phyloP scores from a whole-genome alignment of 1,140 invertebrate species.

The Drosophila parvula region DNA sequence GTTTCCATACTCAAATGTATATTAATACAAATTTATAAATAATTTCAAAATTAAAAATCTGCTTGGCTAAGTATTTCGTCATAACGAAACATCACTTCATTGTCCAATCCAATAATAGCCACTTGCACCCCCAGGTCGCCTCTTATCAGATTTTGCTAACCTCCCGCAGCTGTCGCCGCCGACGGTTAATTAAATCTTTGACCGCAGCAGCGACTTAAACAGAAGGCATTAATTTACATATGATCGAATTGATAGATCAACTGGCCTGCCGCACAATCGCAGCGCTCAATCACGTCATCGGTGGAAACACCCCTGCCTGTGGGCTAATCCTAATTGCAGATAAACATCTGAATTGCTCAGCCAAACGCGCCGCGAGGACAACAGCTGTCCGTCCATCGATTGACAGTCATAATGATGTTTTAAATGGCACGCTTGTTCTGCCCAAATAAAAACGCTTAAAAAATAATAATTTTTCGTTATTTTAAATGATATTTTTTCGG shows the following conservation, averaged over 20 bases:
- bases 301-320: constrained; percentile 40
- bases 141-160: constrained; percentile 18
- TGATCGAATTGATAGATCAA: constrained; percentile 78
- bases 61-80: not conserved
- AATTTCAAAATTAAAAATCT: not conserved
- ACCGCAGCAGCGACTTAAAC: constrained; percentile 33
- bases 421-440: constrained; percentile 68
- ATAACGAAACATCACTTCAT: not conserved
- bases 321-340: constrained; percentile 77
- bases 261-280: constrained; percentile 24
- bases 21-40: not conserved
- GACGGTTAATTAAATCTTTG: constrained; percentile 66
- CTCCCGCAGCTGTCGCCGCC: constrained; percentile 44
- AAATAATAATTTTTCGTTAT: constrained; percentile 68
- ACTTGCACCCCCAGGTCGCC: not conserved
- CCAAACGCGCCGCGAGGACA: constrained; percentile 48
- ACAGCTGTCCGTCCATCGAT: constrained; percentile 62
- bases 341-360: constrained; percentile 73
- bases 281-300: constrained; percentile 60
- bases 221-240: constrained; percentile 69
- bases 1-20: not conserved
- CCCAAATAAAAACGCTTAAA: constrained; percentile 66
- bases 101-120: not conserved
- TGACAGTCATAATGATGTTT: constrained; percentile 79
- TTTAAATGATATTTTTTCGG: constrained; percentile 40